Evolutionary conservation across 2,113 vertebrate species (phyloP).

Genomic region (Cisticola juncidis): DNA sequence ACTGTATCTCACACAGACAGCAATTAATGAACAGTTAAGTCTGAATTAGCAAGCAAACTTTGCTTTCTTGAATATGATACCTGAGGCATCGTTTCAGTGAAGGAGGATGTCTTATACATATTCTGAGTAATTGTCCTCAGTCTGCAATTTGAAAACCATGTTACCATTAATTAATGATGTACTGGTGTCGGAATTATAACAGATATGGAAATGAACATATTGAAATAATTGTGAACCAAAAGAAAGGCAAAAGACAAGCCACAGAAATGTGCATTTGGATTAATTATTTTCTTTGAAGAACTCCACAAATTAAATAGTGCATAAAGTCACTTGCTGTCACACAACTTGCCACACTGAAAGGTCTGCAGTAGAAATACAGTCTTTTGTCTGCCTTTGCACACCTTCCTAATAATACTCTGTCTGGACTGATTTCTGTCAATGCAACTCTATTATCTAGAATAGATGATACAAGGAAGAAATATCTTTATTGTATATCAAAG

Average conservation of each 20-base stretch:
- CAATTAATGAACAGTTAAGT: conserved; percentile 33
- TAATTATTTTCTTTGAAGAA: background rate
- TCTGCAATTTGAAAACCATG: background rate
- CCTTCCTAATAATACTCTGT: background rate
- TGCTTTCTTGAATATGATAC: background rate
- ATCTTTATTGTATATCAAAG: background rate
- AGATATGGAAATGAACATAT: background rate
- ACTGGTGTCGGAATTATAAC: background rate
- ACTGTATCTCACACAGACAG: background rate
- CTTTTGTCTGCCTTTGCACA: background rate
- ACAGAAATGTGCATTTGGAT: background rate
- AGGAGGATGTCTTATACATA: background rate
- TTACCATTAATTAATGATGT: conserved; percentile 17
- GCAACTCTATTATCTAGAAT: background rate
- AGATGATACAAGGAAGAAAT: background rate
- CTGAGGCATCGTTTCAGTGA: background rate
- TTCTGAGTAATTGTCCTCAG: background rate
- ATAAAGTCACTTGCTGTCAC: background rate
- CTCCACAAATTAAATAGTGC: background rate
- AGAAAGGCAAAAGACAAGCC: background rate
- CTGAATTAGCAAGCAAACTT: background rate
- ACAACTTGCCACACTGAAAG: background rate
- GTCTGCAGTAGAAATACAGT: background rate
- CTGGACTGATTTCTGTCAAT: background rate
- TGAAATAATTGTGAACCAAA: background rate